Conservation (phyloP, 2,797 vertebrate species). For the Tragopan temminckii region DNA sequence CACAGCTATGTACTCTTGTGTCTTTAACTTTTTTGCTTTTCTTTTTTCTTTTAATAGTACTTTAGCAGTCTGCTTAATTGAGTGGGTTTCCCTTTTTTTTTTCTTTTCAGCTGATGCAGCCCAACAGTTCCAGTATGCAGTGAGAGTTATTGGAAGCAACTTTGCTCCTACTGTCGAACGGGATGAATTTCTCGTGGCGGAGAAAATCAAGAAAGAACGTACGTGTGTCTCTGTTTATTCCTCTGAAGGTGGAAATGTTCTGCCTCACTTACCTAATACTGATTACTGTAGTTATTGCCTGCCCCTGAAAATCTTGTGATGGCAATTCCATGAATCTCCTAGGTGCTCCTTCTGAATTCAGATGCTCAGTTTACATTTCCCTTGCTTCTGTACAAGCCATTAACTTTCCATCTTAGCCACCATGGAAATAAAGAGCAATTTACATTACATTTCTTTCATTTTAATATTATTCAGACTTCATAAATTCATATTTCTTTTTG, state of each 20-base stretch:
- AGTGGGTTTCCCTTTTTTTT: not conserved
- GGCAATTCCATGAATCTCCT: not conserved
- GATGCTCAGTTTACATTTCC: not conserved
- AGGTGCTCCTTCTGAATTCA: not conserved
- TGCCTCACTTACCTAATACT: not conserved
- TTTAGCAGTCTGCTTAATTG: not conserved
- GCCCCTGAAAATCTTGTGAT: not conserved
- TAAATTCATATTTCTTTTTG: not conserved
- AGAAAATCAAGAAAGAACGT: constrained; percentile 99
- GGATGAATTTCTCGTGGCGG: constrained; percentile 96
- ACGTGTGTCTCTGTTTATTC: constrained; percentile 71
- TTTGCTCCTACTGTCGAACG: constrained; percentile 97
- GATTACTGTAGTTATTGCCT: not conserved
- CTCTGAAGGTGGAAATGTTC: not conserved
- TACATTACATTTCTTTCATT: not conserved
- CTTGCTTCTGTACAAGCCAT: not conserved
- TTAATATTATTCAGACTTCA: not conserved
- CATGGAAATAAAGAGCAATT: not conserved
- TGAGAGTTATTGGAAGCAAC: constrained; percentile 97
- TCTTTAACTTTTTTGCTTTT: not conserved
- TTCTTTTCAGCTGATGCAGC: constrained; percentile 91
- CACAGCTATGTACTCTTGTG: not conserved
- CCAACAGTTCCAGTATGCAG: constrained; percentile 98
- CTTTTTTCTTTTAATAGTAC: not conserved
- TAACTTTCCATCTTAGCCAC: not conserved